Conservation (phyloP, 2,888 invertebrate species). For the Netelia fuscicornis region DNA sequence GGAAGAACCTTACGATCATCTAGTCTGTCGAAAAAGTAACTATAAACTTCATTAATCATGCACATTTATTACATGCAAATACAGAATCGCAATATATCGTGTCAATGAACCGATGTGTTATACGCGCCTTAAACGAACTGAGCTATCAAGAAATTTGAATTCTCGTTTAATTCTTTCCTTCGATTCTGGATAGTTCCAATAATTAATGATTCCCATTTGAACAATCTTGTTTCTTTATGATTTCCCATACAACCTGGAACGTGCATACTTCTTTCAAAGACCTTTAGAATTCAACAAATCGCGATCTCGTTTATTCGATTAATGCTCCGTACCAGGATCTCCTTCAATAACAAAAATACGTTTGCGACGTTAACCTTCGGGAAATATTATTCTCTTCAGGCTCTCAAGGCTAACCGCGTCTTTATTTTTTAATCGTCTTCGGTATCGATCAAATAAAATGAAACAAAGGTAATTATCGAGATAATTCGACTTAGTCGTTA, state of each 20-base stretch:
- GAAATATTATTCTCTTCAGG: constrained; percentile 30
- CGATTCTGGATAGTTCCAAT: neutral
- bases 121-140: neutral
- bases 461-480: neutral
- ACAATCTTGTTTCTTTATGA: neutral
- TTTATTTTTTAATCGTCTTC: neutral
- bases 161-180: neutral
- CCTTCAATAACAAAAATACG: neutral
- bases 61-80: neutral
- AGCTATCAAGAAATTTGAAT: neutral
- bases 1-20: neutral
- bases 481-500: neutral
- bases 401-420: constrained; percentile 52
- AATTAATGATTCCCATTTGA: neutral
- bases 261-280: neutral
- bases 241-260: neutral
- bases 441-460: neutral
- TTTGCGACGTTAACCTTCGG: constrained; percentile 32
- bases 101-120: neutral
- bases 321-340: neutral
- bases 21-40: neutral
- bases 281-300: neutral
- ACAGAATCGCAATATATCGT: neutral
- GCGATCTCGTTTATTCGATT: neutral
- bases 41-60: neutral